phyloP scores from a whole-genome alignment of 2,888 invertebrate genomes.

The Autographa gamma region DNA sequence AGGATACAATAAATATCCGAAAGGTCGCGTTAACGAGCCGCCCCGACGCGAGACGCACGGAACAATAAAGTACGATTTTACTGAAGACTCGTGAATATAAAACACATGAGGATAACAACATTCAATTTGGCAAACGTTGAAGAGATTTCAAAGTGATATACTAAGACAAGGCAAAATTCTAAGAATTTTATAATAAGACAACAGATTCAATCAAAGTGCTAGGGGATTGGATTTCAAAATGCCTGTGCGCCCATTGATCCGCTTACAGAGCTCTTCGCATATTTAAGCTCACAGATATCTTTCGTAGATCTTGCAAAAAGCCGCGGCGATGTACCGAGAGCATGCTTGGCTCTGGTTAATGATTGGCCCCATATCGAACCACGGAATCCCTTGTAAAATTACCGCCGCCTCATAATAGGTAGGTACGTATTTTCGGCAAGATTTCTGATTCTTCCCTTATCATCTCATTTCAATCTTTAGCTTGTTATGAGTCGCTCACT shows the following conservation, averaged over 20 bases:
- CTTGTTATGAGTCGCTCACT: constrained; percentile 83
- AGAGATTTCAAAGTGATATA: constrained; percentile 59
- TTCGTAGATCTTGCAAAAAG: constrained; percentile 80
- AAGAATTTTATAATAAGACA: constrained; percentile 63
- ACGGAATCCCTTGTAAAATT: constrained; percentile 86
- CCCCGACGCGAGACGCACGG: constrained; percentile 79
- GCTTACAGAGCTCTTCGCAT: constrained; percentile 73
- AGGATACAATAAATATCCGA: constrained; percentile 87
- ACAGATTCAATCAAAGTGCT: constrained; percentile 56
- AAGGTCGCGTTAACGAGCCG: constrained; percentile 88
- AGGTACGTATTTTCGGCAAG: constrained; percentile 85
- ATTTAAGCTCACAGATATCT: constrained; percentile 79
- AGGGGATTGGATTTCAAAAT: constrained; percentile 69
- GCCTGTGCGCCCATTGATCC: constrained; percentile 75
- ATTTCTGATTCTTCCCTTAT: constrained; percentile 85
- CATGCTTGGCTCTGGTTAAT: constrained; percentile 75
- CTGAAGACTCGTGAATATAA: constrained; percentile 77
- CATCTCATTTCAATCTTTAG: constrained; percentile 86
- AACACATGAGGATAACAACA: constrained; percentile 69
- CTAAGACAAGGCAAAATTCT: constrained; percentile 52
- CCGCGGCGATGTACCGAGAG: constrained; percentile 73
- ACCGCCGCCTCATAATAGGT: constrained; percentile 84
- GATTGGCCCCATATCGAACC: constrained; percentile 85
- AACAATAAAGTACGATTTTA: constrained; percentile 85
- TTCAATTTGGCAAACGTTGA: constrained; percentile 72